Conservation (phyloP, 2,797 vertebrate species). For the Neosalanx taihuensis region DNA sequence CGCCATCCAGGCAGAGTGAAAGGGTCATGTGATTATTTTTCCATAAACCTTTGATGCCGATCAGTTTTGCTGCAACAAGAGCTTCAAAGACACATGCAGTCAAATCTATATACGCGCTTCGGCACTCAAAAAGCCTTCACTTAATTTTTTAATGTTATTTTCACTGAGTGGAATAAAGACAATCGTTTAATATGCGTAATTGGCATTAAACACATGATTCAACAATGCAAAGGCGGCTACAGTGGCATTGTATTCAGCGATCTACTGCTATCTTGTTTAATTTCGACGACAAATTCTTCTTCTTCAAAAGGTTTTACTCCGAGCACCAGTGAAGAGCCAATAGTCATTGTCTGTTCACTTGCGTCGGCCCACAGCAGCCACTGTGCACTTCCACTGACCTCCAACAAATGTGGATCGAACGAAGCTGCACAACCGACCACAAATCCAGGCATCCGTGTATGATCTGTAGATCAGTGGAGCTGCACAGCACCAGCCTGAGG, state of each 20-base stretch:
- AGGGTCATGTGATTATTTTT: background rate
- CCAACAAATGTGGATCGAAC: constrained; percentile 14
- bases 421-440: constrained; percentile 1
- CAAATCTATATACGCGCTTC: constrained; percentile 56
- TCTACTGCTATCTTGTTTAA: constrained; percentile 32
- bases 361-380: constrained; percentile 40
- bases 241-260: constrained; percentile 34
- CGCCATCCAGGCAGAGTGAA: constrained; percentile 21
- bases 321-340: constrained; percentile 61
- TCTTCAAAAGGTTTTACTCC: constrained; percentile 1
- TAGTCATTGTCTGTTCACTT: constrained; percentile 48
- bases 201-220: constrained; percentile 51
- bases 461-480: constrained; percentile 43
- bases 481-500: constrained; percentile 39
- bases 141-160: constrained; percentile 47
- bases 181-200: constrained; percentile 24
- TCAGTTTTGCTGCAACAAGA: constrained; percentile 86
- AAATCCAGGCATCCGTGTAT: background rate
- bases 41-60: constrained; percentile 36
- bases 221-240: constrained; percentile 39
- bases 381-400: constrained; percentile 54
- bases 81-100: constrained; percentile 67
- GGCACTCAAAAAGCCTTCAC: constrained; percentile 59
- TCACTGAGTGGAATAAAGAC: constrained; percentile 47
- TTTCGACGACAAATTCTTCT: constrained; percentile 36